These are phyloP conservation scores for Mungos mungo DNA, from an alignment of 2,113 vertebrate genomes.

Conservation along the genomic window DNA sequence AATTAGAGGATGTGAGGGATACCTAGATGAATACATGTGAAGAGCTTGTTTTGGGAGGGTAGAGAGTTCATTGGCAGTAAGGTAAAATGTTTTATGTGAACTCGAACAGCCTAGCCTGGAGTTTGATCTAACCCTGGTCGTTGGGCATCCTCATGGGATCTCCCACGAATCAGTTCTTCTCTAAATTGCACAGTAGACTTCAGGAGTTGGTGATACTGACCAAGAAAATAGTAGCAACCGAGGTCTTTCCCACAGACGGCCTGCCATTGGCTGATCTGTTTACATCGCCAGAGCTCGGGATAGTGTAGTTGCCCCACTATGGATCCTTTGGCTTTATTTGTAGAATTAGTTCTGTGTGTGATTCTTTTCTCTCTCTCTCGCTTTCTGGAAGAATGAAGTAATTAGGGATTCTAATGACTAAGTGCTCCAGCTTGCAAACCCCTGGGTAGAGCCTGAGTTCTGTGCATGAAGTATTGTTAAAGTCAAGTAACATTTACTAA, in stretches of 20 bases:
- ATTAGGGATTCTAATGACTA: background rate
- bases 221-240: background rate
- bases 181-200: background rate
- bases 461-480: background rate
- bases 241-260: background rate
- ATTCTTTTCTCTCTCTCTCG: background rate
- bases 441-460: background rate
- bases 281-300: background rate
- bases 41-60: constrained; percentile 3
- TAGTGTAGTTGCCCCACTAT: background rate
- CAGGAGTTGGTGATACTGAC: background rate
- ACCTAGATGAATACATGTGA: background rate
- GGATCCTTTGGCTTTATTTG: constrained; percentile 40
- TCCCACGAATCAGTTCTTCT: background rate
- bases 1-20: background rate
- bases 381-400: constrained; percentile 5
- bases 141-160: background rate
- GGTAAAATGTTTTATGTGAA: background rate
- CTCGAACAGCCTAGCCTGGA: background rate
- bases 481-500: background rate
- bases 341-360: background rate
- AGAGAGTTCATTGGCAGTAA: background rate
- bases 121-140: background rate
- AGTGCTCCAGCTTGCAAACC: background rate
- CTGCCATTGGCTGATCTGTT: constrained; percentile 52